phyloP scores from a whole-genome alignment of 2,797 vertebrate species.

The Platalea minor region DNA sequence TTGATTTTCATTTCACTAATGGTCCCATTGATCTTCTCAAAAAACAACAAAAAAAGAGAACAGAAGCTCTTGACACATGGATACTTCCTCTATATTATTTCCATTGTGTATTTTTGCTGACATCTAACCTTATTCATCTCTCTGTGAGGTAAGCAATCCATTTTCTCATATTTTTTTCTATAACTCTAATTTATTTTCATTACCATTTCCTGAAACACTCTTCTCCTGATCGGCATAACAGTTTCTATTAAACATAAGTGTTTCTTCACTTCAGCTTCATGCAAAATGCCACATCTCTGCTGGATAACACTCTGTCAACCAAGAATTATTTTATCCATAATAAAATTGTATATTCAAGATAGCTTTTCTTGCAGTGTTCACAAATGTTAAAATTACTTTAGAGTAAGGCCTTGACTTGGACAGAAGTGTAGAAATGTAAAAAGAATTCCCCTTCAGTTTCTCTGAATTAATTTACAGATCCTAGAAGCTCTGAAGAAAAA shows the following conservation, averaged over 20 bases:
- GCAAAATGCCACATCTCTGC: not conserved
- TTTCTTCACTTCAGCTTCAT: not conserved
- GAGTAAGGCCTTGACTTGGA: not conserved
- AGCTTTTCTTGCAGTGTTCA: not conserved
- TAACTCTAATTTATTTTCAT: not conserved
- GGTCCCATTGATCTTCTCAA: not conserved
- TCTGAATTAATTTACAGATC: conserved; percentile 16
- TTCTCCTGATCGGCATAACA: not conserved
- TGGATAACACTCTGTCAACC: not conserved
- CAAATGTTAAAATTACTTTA: not conserved
- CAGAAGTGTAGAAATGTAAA: not conserved
- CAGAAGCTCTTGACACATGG: not conserved
- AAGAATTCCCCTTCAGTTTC: not conserved
- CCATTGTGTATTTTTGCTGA: not conserved
- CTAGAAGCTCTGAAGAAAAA: not conserved
- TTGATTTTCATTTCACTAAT: not conserved
- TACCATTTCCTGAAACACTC: not conserved
- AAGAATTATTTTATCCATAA: not conserved
- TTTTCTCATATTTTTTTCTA: not conserved
- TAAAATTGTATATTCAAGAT: not conserved
- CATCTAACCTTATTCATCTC: not conserved
- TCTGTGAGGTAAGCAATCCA: not conserved
- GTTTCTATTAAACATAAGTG: not conserved
- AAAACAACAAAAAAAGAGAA: too few relatives aligned
- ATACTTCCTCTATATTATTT: not conserved